Evolutionary conservation across 2,797 vertebrate genomes (phyloP).

Genomic region (Heterohyrax brucei): DNA sequence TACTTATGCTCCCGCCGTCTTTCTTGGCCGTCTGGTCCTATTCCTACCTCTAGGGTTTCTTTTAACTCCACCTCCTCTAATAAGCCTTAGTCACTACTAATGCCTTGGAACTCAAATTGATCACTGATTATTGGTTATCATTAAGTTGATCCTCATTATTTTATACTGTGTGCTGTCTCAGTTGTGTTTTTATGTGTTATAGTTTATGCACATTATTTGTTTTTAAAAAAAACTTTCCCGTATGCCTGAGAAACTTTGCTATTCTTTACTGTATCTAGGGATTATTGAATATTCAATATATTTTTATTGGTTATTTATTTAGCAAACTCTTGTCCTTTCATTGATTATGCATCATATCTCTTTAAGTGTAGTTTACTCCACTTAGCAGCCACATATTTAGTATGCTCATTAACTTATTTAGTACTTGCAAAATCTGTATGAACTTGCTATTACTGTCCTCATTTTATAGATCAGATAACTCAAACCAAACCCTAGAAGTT

Average conservation of each 20-base stretch:
- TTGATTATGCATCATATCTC: constrained; percentile 34
- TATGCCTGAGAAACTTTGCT: not conserved
- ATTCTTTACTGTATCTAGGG: not conserved
- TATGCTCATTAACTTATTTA: constrained; percentile 15
- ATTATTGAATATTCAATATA: constrained; percentile 35
- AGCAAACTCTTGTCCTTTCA: constrained; percentile 3
- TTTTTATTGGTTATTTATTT: constrained; percentile 36
- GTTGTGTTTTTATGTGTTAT: constrained; percentile 27
- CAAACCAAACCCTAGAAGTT: not conserved
- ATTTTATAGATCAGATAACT: constrained; percentile 16
- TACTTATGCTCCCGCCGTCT: not conserved
- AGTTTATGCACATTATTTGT: constrained; percentile 14
- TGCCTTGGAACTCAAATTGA: constrained; percentile 35
- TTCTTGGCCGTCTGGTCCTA: not conserved
- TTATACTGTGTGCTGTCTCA: not conserved
- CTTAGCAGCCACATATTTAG: constrained; percentile 3
- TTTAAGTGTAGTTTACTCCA: constrained; percentile 7
- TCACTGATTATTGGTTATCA: constrained; percentile 52
- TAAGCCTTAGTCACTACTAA: constrained; percentile 46
- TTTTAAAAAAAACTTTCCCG: constrained; percentile 39
- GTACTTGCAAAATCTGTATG: not conserved
- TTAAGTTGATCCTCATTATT: constrained; percentile 27
- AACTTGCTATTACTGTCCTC: not conserved
- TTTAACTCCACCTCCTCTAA: constrained; percentile 3
- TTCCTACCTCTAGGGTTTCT: constrained; percentile 3